Conservation (phyloP, 2,797 vertebrate species). For the Gadopsis bispinosus region DNA sequence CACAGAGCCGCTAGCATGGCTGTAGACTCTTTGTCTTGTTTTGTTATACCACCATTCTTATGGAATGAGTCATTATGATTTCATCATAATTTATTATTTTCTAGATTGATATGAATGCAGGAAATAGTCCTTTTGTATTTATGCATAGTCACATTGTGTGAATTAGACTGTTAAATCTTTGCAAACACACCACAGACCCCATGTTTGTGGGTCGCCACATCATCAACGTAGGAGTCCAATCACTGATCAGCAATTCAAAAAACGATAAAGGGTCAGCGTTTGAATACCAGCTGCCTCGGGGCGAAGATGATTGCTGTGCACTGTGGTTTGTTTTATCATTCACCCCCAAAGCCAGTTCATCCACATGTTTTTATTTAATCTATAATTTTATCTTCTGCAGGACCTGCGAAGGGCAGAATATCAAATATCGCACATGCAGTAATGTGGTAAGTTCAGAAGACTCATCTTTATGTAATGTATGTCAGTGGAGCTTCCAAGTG, state of each 20-base stretch:
- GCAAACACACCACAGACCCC: constrained; percentile 28
- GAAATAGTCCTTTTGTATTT: not conserved
- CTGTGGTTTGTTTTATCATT: constrained; percentile 67
- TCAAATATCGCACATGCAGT: constrained; percentile 97
- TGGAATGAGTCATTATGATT: not conserved
- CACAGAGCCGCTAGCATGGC: not conserved
- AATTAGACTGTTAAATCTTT: constrained; percentile 36
- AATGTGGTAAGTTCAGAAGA: constrained; percentile 91
- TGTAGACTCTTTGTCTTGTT: not conserved
- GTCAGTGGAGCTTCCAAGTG: constrained; percentile 49
- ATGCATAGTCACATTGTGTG: constrained; percentile 10
- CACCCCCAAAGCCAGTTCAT: constrained; percentile 46
- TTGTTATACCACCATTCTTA: not conserved
- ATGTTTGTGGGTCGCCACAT: constrained; percentile 46
- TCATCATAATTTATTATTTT: not conserved
- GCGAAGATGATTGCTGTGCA: constrained; percentile 40
- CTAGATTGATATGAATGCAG: not conserved
- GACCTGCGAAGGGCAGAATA: constrained; percentile 97
- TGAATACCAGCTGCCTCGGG: constrained; percentile 38
- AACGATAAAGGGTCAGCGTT: constrained; percentile 18
- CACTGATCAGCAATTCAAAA: constrained; percentile 32
- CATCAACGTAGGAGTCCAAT: constrained; percentile 24
- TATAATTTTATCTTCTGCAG: constrained; percentile 75
- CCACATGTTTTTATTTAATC: constrained; percentile 21
- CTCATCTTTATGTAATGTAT: constrained; percentile 59